These are phyloP conservation scores for Hypolimnas misippus DNA, from an alignment of 2,888 invertebrate genomes.

Conservation along the genomic window DNA sequence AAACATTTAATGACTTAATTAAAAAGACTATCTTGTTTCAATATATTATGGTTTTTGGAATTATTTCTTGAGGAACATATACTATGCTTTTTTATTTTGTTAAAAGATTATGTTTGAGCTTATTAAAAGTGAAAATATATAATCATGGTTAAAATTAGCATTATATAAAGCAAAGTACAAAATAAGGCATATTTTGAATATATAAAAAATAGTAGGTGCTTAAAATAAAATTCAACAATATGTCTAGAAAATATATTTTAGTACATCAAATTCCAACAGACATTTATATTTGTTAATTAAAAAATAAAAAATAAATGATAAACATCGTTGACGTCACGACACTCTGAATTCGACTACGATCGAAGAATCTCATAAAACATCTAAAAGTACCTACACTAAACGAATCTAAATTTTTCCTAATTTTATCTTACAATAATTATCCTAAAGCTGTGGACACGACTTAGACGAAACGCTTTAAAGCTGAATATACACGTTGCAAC, in stretches of 20 bases:
- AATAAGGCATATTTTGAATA: neutral
- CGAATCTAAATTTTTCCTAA: conserved; percentile 41
- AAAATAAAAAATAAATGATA: conserved; percentile 64
- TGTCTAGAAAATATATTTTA: conserved; percentile 82
- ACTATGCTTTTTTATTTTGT: no score
- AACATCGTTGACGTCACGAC: conserved; percentile 56
- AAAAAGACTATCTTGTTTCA: no score
- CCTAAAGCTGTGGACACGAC: conserved; percentile 63
- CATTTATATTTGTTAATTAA: conserved; percentile 71
- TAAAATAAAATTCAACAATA: conserved; percentile 48
- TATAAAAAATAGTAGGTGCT: neutral
- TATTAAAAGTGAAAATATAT: no score
- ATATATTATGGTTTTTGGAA: no score
- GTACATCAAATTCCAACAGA: conserved; percentile 81
- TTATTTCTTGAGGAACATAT: no score
- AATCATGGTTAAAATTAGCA: no score
- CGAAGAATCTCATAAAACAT: conserved; percentile 48
- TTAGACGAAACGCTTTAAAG: conserved; percentile 16
- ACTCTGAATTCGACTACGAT: conserved; percentile 54
- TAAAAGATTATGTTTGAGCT: no score
- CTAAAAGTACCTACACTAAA: conserved; percentile 44
- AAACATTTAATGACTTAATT: no score
- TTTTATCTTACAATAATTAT: conserved; percentile 47
- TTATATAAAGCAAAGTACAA: no score
- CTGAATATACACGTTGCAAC: conserved; percentile 14